Evolutionary conservation across 2,888 invertebrate species (phyloP).

Genomic region (Xylota sylvarum): DNA sequence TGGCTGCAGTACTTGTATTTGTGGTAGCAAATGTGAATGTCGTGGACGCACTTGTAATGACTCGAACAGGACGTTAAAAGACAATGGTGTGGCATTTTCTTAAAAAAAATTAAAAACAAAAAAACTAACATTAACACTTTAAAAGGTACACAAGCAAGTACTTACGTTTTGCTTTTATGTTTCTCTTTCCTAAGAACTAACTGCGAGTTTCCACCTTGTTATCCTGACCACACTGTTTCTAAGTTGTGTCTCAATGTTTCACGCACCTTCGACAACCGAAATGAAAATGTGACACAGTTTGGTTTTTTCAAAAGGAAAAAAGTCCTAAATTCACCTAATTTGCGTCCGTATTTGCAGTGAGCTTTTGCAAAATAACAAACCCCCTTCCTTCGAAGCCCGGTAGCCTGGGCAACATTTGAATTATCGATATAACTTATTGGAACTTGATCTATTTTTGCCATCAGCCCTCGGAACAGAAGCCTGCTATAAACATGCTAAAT

Average conservation of each 20-base stretch:
- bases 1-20: conserved; percentile 73
- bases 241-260: conserved; percentile 34
- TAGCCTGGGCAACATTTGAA: conserved; percentile 52
- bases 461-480: neutral
- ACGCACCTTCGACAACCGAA: conserved; percentile 76
- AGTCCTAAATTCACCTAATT: conserved; percentile 41
- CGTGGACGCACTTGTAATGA: conserved; percentile 70
- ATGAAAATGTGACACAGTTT: conserved; percentile 71
- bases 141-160: neutral
- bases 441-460: conserved; percentile 76
- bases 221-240: conserved; percentile 14
- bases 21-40: conserved; percentile 73
- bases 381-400: conserved; percentile 18
- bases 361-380: conserved; percentile 73
- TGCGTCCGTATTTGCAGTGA: conserved; percentile 43
- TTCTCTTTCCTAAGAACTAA: conserved; percentile 8
- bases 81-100: conserved; percentile 73
- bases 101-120: neutral
- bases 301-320: conserved; percentile 52
- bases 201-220: neutral
- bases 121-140: neutral
- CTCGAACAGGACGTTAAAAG: conserved; percentile 64
- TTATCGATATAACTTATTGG: conserved; percentile 75
- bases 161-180: conserved; percentile 38
- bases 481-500: conserved; percentile 68